Base-by-base conservation (phyloP, 2,888 invertebrate genomes). In the Eueremaeus valkanovi region DNA sequence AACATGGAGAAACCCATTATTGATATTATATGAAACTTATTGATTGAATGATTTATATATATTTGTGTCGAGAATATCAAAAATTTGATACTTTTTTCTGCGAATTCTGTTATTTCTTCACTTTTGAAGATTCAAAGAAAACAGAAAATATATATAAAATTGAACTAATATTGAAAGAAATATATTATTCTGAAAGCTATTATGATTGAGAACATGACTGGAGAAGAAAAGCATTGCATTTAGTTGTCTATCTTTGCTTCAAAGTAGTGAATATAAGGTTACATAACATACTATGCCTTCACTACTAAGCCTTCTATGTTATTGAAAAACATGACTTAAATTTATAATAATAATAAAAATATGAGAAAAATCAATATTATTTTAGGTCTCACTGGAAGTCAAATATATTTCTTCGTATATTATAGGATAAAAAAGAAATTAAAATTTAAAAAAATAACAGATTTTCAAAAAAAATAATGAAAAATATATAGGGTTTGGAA, bases 321-420 rank as follows among this genome's bases (percentile, higher is more conserved):
- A 58, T 58, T 29, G 58, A 58, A 58, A 55, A 24, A 58, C 58
- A 58, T 58, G 58, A 58, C 58, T 58, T 13, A 58, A 58, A 58
- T 58, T 58, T 29, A 29, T 29, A 24, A 58, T 2, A 58, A 58
- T 18, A 58, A 45, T 18, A 49, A 49, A 49, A n/a, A 49, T 13
- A 21, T 2, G 42, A 9, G 2, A 49, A 58, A 58, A 58, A 58
- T 58, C 58, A 18, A 58, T 58, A 55, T 55, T 55, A 27, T 27
- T n/a, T 55, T n/a, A 27, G 2, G 2, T 27, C 27, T 27, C 55
- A 55, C 55, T 55, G 16, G 55, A 55, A 55, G 55, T 55, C 55
- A 27, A 36, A n/a, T n/a, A n/a, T n/a, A n/a, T n/a, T n/a, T n/a
- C n/a, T n/a, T n/a, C n/a, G n/a, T n/a, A n/a, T n/a, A n/a, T n/a